Evolutionary conservation across 2,797 vertebrate species (phyloP).

Genomic region (Rhodeus uyekii): DNA sequence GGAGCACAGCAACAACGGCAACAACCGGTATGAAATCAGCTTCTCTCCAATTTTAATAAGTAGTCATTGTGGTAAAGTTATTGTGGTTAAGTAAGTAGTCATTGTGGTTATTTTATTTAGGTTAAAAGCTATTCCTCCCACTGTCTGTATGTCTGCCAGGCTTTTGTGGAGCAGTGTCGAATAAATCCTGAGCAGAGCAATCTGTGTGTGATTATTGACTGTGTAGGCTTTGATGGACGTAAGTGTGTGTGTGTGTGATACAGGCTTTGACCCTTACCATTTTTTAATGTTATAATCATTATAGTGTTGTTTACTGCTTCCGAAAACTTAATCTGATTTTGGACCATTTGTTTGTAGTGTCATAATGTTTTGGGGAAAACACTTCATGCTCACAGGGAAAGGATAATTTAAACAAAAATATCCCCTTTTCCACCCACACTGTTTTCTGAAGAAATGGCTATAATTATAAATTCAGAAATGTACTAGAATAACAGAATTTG

Average conservation of each 20-base stretch:
- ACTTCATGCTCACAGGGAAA: background rate
- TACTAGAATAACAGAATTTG: background rate
- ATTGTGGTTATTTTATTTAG: background rate
- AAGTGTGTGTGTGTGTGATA: constrained; percentile 57
- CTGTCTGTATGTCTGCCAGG: constrained; percentile 40
- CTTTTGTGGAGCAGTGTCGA: constrained; percentile 74
- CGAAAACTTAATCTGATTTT: background rate
- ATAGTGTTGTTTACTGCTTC: background rate
- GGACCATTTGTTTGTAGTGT: background rate
- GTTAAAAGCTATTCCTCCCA: background rate
- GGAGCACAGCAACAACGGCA: constrained; percentile 10
- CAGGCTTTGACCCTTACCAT: background rate
- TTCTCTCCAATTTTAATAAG: background rate
- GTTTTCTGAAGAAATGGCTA: background rate
- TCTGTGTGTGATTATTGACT: constrained; percentile 91
- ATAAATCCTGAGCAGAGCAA: constrained; percentile 80
- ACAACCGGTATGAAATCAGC: background rate
- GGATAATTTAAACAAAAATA: background rate
- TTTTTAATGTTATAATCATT: background rate
- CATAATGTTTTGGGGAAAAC: too few relatives aligned
- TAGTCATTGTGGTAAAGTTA: background rate
- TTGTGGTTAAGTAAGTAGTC: background rate
- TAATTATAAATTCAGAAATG: background rate
- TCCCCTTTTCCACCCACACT: background rate
- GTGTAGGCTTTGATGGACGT: constrained; percentile 88